Base-by-base conservation (phyloP, 2,113 vertebrate genomes). In the Pteronura brasiliensis region DNA sequence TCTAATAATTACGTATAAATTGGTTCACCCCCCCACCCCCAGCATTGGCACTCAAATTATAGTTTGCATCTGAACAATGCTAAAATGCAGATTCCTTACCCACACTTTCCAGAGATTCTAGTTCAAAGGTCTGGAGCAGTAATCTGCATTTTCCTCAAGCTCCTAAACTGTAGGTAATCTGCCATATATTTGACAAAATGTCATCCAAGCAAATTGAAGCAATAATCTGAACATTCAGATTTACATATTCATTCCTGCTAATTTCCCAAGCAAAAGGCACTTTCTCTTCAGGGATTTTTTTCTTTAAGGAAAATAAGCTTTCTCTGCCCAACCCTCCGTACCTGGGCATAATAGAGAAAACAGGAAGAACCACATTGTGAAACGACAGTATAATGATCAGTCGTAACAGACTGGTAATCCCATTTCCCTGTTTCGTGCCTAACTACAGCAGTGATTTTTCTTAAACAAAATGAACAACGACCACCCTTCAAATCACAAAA, bases 211-310 rank as follows among this genome's bases (percentile, higher is more conserved):
- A 96, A 93, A 55, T 39, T 42, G 10, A 84, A 7, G 6, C 0
- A 39, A 31, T 65, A 96, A 96, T 77, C 79, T 76, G 61, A 96
- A 96, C 1, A 80, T 27, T 1, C 0, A 89, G 76, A 85, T 84
- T 95, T 97, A 71, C 63, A 36, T 1, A 87, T 93, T 87, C 20
- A 96, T 77, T 27, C 31, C 88, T 90, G 39, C 8, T 90, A 95
- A 36, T 92, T 95, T 67, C 34, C 7, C 36, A 97, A 47, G 47
- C 80, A 77, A 93, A 36, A 76, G 34, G 69, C 7, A 85, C 1
- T 93, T 90, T 91, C 34, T 97, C 77, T 18, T 87, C n/a, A 97
- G 47, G 91, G 52, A 93, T 87, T 90, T 96, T 87, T 90, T 63
- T 88, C 59, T 90, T 86, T 76, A 49, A 92, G 52, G n/a, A 89